These are phyloP conservation scores for Rhinolophus sinicus DNA, from an alignment of 2,113 vertebrate species.

Conservation along the genomic window DNA sequence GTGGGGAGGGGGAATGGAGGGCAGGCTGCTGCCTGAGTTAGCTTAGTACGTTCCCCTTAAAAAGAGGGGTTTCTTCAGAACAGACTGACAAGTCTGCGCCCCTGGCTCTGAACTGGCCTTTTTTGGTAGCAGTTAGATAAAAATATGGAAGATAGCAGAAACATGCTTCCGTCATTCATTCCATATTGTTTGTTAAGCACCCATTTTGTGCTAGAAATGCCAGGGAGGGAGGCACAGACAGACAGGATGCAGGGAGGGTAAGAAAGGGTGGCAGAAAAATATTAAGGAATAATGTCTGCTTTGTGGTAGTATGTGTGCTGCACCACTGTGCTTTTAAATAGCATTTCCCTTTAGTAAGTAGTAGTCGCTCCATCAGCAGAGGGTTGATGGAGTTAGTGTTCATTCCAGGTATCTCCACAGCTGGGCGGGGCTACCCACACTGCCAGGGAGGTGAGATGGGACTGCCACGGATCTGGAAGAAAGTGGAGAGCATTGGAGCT, in stretches of 20 bases:
- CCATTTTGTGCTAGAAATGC: background rate
- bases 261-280: background rate
- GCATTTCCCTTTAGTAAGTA: background rate
- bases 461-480: background rate
- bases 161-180: background rate
- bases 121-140: background rate
- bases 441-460: background rate
- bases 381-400: background rate
- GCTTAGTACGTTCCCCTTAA: background rate
- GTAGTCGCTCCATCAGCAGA: background rate
- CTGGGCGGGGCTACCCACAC: background rate
- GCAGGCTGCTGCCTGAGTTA: background rate
- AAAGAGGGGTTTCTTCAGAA: background rate
- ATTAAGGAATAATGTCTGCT: background rate
- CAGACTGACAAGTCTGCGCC: background rate
- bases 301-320: fast-evolving
- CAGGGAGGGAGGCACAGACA: background rate
- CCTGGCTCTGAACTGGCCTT: background rate
- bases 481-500: background rate
- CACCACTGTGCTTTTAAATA: background rate
- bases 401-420: background rate
- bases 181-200: background rate
- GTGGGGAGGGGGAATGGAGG: background rate
- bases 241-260: background rate
- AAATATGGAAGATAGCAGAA: background rate